Evolutionary conservation across 2,797 vertebrate species (phyloP), one percentile per base, ranked within the genome.

Genomic region (Acanthornis magna): DNA sequence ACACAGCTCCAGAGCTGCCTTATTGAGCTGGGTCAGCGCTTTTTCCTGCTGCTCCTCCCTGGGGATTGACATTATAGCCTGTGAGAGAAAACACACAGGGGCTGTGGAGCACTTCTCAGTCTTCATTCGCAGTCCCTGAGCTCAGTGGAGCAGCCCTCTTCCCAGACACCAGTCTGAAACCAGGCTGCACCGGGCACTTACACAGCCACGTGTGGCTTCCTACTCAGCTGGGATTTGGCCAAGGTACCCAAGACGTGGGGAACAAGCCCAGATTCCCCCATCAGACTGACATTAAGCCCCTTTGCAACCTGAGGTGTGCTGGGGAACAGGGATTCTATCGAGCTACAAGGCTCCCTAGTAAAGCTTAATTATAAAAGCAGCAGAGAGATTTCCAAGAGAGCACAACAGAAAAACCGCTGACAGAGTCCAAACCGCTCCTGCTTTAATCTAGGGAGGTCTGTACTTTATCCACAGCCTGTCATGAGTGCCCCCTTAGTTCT

Each of bases 61-160:
- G 0, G 98, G 97, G 63, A 98, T 91, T 8, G 92, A 91, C 93
- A 98, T 93, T 86, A 98, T 62, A 79, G 83, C 97, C 99, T 99
- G 71, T 13, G 77, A 91, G 16, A 92, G 73, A 74, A 91, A 95
- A 91, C 30, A 91, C 45, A 91, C 22, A 72, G 16, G 47, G 36
- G 26, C 38, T 7, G 2, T 21, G 43, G 16, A 79, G 43, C 14
- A 16, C 47, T 73, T 55, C 61, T 50, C 30, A 42, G 48, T 9
- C 50, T 40, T 68, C 66, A 10, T 26, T 74, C 72, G 61, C 68
- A 55, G 73, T 8, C 36, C 26, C 65, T 13, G 27, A 84, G 47
- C 43, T 66, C 58, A 51, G 5, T 0, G 4, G n/a, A 78, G 38
- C 26, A 54, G 27, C 43, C 9, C 60, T 53, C 23, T 71, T 53